A percentile compares a stretch with the other conserved stretches of the same genome.
Conservation (phyloP, 2,888 invertebrate genomes). For the Noctua pronuba region DNA sequence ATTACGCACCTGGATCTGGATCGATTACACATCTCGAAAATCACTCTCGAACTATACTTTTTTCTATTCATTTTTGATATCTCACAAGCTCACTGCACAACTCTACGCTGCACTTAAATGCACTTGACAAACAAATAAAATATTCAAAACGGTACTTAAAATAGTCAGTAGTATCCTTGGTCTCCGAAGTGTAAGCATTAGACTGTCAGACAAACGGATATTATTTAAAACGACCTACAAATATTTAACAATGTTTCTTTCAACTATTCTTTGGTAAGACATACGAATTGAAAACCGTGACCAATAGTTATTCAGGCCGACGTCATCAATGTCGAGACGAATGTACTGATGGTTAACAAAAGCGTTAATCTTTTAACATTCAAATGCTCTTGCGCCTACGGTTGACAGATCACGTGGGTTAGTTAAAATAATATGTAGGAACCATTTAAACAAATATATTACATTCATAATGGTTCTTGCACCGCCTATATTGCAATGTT, state of each 20-base stretch:
- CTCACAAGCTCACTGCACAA: neutral
- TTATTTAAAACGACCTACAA: slow-evolving; percentile 17
- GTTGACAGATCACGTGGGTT: neutral
- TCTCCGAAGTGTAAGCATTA: neutral
- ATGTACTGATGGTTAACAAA: slow-evolving; percentile 11
- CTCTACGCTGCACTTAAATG: neutral
- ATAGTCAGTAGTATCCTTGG: neutral
- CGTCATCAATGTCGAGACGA: slow-evolving; percentile 2
- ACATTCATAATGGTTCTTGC: neutral
- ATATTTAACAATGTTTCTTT: slow-evolving; percentile 4
- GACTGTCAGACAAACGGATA: slow-evolving; percentile 4
- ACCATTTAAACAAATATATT: too few relatives aligned
- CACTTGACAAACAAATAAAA: neutral
- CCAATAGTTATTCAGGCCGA: slow-evolving; percentile 21
- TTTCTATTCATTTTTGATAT: slow-evolving; percentile 39
- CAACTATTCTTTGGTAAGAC: neutral
- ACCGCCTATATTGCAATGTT: neutral
- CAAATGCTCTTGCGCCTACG: slow-evolving; percentile 30
- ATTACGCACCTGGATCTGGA: slow-evolving; percentile 45
- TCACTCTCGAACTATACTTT: slow-evolving; percentile 43
- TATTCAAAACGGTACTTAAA: neutral
- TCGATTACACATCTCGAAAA: slow-evolving; percentile 42
- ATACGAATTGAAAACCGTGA: slow-evolving; percentile 30
- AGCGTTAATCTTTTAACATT: slow-evolving; percentile 37
- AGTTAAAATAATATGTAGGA: neutral